phyloP scores from a whole-genome alignment of 2,797 vertebrate genomes.

The Melanotaenia pygmaea region DNA sequence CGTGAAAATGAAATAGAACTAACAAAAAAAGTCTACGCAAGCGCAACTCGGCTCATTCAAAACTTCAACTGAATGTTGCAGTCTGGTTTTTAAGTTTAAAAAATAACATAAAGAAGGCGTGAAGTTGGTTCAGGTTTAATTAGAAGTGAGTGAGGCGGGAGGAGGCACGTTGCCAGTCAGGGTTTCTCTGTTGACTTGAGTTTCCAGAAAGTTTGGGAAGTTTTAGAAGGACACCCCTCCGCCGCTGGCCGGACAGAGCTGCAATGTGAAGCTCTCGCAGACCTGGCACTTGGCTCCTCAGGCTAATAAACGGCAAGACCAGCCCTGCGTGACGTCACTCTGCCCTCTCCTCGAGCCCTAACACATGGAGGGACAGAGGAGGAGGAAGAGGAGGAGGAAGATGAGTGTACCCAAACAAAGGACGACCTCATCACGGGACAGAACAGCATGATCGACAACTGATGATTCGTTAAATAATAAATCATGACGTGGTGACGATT shows the following conservation, averaged over 20 bases:
- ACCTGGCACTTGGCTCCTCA: constrained; percentile 70
- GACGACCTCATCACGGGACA: neutral
- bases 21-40: constrained; percentile 27
- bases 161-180: constrained; percentile 70
- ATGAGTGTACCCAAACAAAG: neutral
- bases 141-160: constrained; percentile 58
- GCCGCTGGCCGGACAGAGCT: constrained; percentile 77
- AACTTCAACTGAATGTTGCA: constrained; percentile 31
- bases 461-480: neutral
- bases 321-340: constrained; percentile 82
- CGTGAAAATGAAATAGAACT: constrained; percentile 25
- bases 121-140: constrained; percentile 44
- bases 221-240: constrained; percentile 65
- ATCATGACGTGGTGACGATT: neutral
- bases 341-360: constrained; percentile 44
- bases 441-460: neutral
- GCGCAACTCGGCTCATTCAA: constrained; percentile 59
- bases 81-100: constrained; percentile 24
- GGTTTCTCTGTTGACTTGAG: constrained; percentile 57
- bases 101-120: neutral
- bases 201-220: constrained; percentile 61
- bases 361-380: constrained; percentile 52
- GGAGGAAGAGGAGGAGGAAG: constrained; percentile 36
- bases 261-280: constrained; percentile 68
- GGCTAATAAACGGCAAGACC: constrained; percentile 82